These are phyloP conservation scores for Thalassaphorura encarpata DNA, from an alignment of 1,140 invertebrate species.

Conservation along the genomic window DNA sequence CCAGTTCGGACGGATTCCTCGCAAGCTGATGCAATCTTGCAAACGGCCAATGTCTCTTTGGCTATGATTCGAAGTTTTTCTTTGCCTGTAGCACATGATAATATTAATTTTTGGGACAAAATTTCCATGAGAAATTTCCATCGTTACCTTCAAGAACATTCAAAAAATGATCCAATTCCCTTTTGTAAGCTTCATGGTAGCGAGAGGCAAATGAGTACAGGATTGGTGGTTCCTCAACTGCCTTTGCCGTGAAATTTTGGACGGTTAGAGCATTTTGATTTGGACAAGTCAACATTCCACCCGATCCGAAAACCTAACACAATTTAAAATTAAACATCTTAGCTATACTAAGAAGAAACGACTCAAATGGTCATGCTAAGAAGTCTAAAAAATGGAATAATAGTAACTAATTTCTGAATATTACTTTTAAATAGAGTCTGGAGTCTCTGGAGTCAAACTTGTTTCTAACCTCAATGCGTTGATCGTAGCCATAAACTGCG, in stretches of 20 bases:
- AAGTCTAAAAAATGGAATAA: too few species aligned
- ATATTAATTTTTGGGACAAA: slow-evolving; percentile 18
- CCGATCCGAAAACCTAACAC: slow-evolving; percentile 43
- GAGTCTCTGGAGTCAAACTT: too few species aligned
- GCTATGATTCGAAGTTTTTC: slow-evolving; percentile 38
- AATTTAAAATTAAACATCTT: background rate
- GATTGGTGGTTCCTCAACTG: slow-evolving; percentile 44
- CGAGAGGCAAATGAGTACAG: slow-evolving; percentile 54
- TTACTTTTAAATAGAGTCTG: too few species aligned
- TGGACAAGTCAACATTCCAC: slow-evolving; percentile 48
- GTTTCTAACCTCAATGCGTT: slow-evolving; percentile 56
- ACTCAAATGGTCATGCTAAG: slow-evolving; percentile 32
- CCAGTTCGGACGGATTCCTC: slow-evolving; percentile 46
- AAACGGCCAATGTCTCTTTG: slow-evolving; percentile 45
- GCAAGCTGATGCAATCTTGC: slow-evolving; percentile 46
- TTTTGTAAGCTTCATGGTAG: slow-evolving; percentile 47
- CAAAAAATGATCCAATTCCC: slow-evolving; percentile 55
- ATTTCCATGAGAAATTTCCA: background rate
- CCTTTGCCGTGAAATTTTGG: slow-evolving; percentile 26
- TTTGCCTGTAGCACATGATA: slow-evolving; percentile 36
- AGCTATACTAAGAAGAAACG: background rate
- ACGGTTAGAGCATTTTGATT: slow-evolving; percentile 47
- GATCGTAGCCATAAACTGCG: slow-evolving; percentile 57
- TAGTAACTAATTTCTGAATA: too few species aligned
- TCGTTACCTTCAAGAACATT: slow-evolving; percentile 47